A percentile compares a stretch with the other conserved stretches of the same genome.
Conservation (phyloP, 1,140 invertebrate species). For the Drosophila subobscura region DNA sequence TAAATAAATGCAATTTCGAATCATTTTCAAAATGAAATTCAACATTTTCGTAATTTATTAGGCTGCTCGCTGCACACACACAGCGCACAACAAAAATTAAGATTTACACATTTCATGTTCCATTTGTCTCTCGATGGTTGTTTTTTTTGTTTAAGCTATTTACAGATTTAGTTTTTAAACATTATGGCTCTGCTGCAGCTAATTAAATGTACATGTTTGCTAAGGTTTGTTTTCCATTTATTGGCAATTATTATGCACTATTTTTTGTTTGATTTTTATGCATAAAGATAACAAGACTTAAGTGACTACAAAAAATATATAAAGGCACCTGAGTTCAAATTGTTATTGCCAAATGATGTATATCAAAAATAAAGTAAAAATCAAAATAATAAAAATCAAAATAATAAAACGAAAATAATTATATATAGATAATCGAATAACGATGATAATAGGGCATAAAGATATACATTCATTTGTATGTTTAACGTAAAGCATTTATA, state of each 20-base stretch:
- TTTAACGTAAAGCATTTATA: slow-evolving; percentile 46
- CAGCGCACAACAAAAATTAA: slow-evolving; percentile 48
- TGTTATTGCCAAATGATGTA: slow-evolving; percentile 69
- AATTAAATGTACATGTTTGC: slow-evolving; percentile 59
- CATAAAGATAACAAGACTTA: slow-evolving; percentile 81
- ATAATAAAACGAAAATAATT: slow-evolving; percentile 26
- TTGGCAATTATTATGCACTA: slow-evolving; percentile 12
- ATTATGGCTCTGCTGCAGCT: slow-evolving; percentile 34
- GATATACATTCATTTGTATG: slow-evolving; percentile 11
- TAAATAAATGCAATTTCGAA: not conserved
- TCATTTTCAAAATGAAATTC: slow-evolving; percentile 52
- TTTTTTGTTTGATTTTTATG: slow-evolving; percentile 61
- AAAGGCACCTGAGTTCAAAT: slow-evolving; percentile 82
- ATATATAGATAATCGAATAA: slow-evolving; percentile 20
- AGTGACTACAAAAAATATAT: slow-evolving; percentile 71
- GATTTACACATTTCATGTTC: slow-evolving; percentile 54
- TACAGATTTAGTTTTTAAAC: slow-evolving; percentile 41
- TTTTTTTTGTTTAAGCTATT: slow-evolving; percentile 26
- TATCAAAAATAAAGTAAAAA: slow-evolving; percentile 49
- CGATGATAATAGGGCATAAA: slow-evolving; percentile 2
- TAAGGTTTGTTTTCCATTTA: slow-evolving; percentile 39
- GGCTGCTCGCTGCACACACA: slow-evolving; percentile 24
- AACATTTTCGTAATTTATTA: slow-evolving; percentile 49
- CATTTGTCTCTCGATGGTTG: slow-evolving; percentile 31
- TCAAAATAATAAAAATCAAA: slow-evolving; percentile 52